phyloP scores from a whole-genome alignment of 2,113 vertebrate genomes.

The Pluvianellus socialis region DNA sequence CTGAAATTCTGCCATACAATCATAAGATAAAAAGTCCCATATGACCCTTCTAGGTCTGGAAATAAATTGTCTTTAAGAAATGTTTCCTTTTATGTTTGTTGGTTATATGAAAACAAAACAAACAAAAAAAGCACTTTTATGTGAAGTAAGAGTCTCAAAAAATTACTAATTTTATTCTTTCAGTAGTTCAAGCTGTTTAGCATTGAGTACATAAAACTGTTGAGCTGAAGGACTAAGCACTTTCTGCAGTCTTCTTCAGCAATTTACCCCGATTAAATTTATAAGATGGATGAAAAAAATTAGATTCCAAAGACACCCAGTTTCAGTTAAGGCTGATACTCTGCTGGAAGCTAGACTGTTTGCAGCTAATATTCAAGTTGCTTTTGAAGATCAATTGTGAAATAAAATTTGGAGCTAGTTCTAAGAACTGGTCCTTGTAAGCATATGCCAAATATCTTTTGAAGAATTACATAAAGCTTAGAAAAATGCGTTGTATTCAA shows the following conservation, averaged over 20 bases:
- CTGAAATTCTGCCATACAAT: slow-evolving; percentile 61
- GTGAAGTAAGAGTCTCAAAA: neutral
- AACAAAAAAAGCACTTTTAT: neutral
- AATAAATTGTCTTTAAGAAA: slow-evolving; percentile 7
- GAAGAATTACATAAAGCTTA: neutral
- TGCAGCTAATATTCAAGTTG: neutral
- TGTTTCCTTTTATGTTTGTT: neutral
- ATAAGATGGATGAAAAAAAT: neutral
- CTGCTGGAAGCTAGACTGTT: neutral
- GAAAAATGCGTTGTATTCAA: neutral
- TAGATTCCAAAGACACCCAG: neutral
- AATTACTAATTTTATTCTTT: neutral
- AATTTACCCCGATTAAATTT: neutral
- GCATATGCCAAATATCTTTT: neutral
- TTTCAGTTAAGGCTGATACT: neutral
- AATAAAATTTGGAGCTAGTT: neutral
- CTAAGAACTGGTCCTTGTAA: neutral
- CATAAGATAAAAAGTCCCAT: slow-evolving; percentile 50
- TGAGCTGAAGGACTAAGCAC: neutral
- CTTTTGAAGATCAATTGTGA: neutral
- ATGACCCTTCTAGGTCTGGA: slow-evolving; percentile 34
- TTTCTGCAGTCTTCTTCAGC: neutral
- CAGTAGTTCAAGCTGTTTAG: neutral
- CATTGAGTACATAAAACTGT: neutral
- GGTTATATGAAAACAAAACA: neutral